Evolutionary conservation across 2,797 vertebrate genomes (phyloP), one percentile per base, ranked within the genome.

Genomic region (Megaceryle alcyon): DNA sequence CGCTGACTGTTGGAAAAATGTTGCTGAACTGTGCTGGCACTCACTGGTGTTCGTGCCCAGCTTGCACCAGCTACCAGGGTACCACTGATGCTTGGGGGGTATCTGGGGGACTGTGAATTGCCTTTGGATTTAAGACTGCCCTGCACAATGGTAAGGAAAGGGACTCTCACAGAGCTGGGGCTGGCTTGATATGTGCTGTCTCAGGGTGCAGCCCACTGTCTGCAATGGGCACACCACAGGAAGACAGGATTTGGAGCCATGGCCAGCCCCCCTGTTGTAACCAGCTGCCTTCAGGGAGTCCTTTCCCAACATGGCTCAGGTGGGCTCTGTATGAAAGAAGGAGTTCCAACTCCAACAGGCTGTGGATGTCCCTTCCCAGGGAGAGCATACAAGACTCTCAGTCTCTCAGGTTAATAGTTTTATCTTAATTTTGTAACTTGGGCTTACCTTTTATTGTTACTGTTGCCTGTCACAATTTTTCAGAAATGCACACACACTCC

Each of bases 41-140:
- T 56, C 6, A 0, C 33, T 66, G 51, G 9, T 1, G 0, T 5
- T 73, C 33, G 13, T 5, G 25, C 43, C 33, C 28, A 10, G 22
- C 20, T 86, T 2, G 0, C 20, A 25, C 9, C 56, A 85, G 35
- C 18, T 29, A 10, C 12, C 26, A 23, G 33, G 31, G 11, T 12
- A 43, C 46, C 46, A 14, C 12, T 12, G 44, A 18, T 28, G 6
- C 4, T 28, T 41, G 21, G 33, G 46, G 48, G 14, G 7, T 78
- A 7, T 28, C 54, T 20, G 23, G 23, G 18, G n/a, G n/a, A 39
- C 43, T 33, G 14, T 16, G 53, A 64, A 26, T 35, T 81, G 6
- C 26, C 73, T 21, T 10, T 8, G 37, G 43, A 46, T 57, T 87
- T 37, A 7, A 39, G 20, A 21, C 10, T 84, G 56, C 31, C 21